Conservation (phyloP, 2,888 invertebrate species). For the Amphipyra tragopoginis region DNA sequence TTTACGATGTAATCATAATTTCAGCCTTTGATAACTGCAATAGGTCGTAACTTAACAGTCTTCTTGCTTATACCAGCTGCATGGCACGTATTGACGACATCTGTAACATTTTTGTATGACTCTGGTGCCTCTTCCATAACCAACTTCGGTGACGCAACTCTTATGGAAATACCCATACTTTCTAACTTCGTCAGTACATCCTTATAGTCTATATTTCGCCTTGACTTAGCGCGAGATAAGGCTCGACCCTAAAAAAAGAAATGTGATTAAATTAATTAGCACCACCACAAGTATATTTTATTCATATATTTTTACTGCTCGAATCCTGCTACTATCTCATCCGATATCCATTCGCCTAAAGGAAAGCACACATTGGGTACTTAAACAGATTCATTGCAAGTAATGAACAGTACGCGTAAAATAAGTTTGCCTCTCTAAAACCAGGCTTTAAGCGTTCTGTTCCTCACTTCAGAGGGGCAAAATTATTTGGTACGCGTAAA, state of each 20-base stretch:
- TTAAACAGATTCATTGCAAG: too few species aligned
- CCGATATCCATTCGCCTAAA: too few species aligned
- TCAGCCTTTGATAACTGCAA: slow-evolving; percentile 99
- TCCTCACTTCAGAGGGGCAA: too few species aligned
- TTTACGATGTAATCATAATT: slow-evolving; percentile 4
- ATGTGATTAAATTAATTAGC: neutral
- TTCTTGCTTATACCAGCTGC: slow-evolving; percentile 99
- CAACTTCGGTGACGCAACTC: slow-evolving; percentile 99
- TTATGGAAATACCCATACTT: slow-evolving; percentile 96
- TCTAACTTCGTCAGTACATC: slow-evolving; percentile 96
- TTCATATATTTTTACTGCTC: too few species aligned
- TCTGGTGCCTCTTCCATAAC: slow-evolving; percentile 99
- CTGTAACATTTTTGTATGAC: slow-evolving; percentile 99
- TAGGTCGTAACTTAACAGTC: slow-evolving; percentile 98
- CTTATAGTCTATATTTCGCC: slow-evolving; percentile 98
- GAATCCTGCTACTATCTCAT: too few species aligned
- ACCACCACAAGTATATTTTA: too few species aligned
- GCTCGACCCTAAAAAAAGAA: slow-evolving; percentile 94
- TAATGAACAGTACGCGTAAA: too few species aligned
- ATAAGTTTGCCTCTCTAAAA: too few species aligned
- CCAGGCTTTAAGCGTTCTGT: too few species aligned
- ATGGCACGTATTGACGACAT: slow-evolving; percentile 99
- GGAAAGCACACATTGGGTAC: too few species aligned
- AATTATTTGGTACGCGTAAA: too few species aligned
- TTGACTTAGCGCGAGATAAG: slow-evolving; percentile 98